Percentiles rank a stretch among this genome's conserved stretches.
Conservation (phyloP, 2,113 vertebrate genomes). For the Ameiurus melas region DNA sequence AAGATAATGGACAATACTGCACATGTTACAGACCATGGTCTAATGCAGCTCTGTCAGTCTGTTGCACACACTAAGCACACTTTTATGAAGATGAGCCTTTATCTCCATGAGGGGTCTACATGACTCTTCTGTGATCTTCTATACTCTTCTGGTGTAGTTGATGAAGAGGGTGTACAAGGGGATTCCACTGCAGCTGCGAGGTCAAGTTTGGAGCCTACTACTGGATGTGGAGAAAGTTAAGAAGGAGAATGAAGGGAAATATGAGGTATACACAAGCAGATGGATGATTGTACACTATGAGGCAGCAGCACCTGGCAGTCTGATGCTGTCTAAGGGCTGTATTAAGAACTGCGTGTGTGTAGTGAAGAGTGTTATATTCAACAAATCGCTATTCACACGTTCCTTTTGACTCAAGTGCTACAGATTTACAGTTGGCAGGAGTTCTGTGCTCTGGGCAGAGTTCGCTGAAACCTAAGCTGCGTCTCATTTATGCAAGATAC, state of each 20-base stretch:
- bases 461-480: not conserved
- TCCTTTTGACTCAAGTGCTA: not conserved
- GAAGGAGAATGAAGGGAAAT: slow-evolving; percentile 81
- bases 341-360: not conserved
- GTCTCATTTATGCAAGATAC: not conserved
- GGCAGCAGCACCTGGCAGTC: not conserved
- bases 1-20: not conserved
- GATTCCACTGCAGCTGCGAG: slow-evolving; percentile 86
- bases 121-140: not conserved
- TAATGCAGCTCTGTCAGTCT: not conserved
- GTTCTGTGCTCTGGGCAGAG: slow-evolving; percentile 12
- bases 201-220: slow-evolving; percentile 86
- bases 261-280: slow-evolving; percentile 71
- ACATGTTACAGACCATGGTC: not conserved
- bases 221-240: slow-evolving; percentile 85
- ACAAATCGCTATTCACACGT: not conserved
- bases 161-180: slow-evolving; percentile 88
- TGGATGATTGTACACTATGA: not conserved
- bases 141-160: slow-evolving; percentile 73
- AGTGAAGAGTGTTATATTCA: not conserved
- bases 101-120: not conserved
- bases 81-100: not conserved
- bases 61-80: not conserved
- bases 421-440: not conserved
- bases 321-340: not conserved